phyloP scores from a whole-genome alignment of 2,888 invertebrate species.

The Apotomis capreana region DNA sequence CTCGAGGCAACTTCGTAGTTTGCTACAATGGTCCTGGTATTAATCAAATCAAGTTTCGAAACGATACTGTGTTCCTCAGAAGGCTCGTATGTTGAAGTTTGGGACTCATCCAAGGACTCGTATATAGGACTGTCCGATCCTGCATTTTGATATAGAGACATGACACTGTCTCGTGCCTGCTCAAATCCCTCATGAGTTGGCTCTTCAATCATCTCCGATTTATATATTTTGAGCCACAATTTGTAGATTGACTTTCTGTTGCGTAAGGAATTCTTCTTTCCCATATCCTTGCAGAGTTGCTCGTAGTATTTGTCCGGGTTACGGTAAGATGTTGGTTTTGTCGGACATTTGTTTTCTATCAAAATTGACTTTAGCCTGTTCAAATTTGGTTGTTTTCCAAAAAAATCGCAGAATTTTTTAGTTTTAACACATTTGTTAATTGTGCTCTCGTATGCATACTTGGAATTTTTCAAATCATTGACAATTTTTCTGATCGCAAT shows the following conservation, averaged over 20 bases:
- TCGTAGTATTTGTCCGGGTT: background rate
- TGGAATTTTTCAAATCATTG: background rate
- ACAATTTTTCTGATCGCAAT: background rate
- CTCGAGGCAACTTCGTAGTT: too few relatives aligned
- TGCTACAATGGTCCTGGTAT: too few relatives aligned
- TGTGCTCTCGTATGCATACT: constrained; percentile 1
- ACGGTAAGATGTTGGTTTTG: background rate
- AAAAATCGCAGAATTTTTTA: background rate
- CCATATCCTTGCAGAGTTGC: background rate
- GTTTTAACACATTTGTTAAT: background rate
- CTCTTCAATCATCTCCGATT: background rate
- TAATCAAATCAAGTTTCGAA: too few relatives aligned
- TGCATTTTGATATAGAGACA: too few relatives aligned
- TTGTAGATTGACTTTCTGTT: background rate
- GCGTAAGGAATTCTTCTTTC: background rate
- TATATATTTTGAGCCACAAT: background rate
- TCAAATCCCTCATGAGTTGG: too few relatives aligned
- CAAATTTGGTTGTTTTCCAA: background rate
- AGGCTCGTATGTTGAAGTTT: background rate
- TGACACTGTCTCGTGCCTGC: too few relatives aligned
- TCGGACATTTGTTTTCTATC: background rate
- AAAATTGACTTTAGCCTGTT: background rate
- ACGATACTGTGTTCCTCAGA: too few relatives aligned
- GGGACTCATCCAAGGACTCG: background rate
- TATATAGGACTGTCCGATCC: background rate